Conservation (phyloP, 2,113 vertebrate species). For the Corvus hawaiiensis region DNA sequence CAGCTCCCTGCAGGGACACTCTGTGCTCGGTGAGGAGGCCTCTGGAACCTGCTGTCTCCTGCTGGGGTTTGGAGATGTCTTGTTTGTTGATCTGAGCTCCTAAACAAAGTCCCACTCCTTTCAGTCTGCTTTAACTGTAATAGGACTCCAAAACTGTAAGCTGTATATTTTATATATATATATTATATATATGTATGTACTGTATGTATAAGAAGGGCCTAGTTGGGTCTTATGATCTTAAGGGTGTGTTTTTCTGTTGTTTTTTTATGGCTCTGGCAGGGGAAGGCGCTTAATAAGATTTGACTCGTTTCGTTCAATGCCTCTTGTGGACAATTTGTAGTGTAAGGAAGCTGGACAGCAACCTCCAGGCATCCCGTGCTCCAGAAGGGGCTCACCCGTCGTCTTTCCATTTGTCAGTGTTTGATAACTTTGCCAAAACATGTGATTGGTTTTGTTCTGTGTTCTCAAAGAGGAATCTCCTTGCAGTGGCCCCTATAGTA, state of each 20-base stretch:
- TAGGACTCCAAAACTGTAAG: constrained; percentile 67
- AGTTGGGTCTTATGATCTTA: constrained; percentile 58
- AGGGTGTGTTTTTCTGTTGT: constrained; percentile 55
- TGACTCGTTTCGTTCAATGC: constrained; percentile 50
- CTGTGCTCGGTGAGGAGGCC: not conserved
- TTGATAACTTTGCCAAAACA: constrained; percentile 49
- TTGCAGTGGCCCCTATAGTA: constrained; percentile 53
- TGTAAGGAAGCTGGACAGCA: constrained; percentile 27
- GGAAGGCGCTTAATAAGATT: constrained; percentile 40
- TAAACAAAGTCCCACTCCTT: constrained; percentile 52
- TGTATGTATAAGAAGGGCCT: constrained; percentile 72
- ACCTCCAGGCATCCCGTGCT: not conserved
- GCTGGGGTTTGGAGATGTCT: constrained; percentile 17
- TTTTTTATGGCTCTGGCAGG: constrained; percentile 57
- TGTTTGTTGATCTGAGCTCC: constrained; percentile 33
- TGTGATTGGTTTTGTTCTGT: constrained; percentile 17
- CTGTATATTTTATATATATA: constrained; percentile 74
- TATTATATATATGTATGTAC: constrained; percentile 72
- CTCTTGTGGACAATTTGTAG: constrained; percentile 26
- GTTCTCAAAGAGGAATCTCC: constrained; percentile 50
- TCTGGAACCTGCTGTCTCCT: constrained; percentile 27
- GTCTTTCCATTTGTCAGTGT: constrained; percentile 44
- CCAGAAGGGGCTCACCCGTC: constrained; percentile 4
- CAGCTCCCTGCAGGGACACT: not conserved
- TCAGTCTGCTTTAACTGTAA: constrained; percentile 67